Base-by-base conservation (phyloP, 2,888 invertebrate species). In the Plagiodera versicolora region DNA sequence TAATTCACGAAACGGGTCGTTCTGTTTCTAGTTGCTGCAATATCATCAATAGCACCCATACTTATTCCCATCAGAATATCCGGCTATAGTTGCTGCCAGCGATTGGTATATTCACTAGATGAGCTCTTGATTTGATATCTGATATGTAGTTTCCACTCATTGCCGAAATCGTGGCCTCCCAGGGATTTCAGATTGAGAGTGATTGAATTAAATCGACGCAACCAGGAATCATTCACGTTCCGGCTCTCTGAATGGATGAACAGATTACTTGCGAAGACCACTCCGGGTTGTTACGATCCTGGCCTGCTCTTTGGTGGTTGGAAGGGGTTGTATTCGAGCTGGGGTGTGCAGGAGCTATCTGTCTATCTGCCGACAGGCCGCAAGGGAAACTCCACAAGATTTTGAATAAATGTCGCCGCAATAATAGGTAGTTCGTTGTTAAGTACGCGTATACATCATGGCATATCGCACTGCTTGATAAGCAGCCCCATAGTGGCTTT, bases 391-490 rank as follows among this genome's bases (percentile, higher is more conserved):
- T 63, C 24, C 60, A 63, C 64, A 61, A 65, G 65, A 60, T 61
- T 64, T 59, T 63, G 67, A 60, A 68, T 67, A 64, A 67, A 65
- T 67, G 61, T 65, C 58, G 60, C 56, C 64, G 59, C 67, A 69
- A 69, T 68, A 68, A 68, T 66, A 64, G 69, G 63, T 65, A 64
- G 66, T 67, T 67, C 63, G 65, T 70, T 70, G 70, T 70, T 56
- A 62, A 65, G 63, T 70, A 67, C 58, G 64, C 65, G 67, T 68
- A 70, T 70, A 69, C 69, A 70, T 69, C 68, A 69, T 68, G 62
- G 66, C 64, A 67, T 65, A 66, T 69, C 65, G 68, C 61, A 69
- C 67, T 67, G 65, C 69, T 64, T 67, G 68, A 70, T 67, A 32
- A 32, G 10, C 2, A 68, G 67, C 69, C 68, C 65, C 61, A 68